Percentiles rank a stretch among this genome's conserved stretches.
These are phyloP conservation scores for Guaruba guarouba DNA, from an alignment of 2,113 vertebrate genomes.

Conservation along the genomic window DNA sequence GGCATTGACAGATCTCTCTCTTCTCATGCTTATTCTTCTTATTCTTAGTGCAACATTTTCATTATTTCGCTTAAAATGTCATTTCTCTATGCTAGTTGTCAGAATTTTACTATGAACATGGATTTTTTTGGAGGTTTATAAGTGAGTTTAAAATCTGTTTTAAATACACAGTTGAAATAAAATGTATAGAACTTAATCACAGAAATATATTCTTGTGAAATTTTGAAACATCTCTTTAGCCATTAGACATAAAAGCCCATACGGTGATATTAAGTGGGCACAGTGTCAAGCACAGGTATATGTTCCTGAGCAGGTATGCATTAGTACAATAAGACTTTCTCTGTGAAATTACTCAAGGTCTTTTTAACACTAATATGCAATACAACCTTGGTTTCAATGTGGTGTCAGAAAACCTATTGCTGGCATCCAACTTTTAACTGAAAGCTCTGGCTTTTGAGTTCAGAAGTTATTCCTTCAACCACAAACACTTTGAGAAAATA, in stretches of 20 bases:
- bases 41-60: background rate
- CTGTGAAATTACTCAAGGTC: background rate
- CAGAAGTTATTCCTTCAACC: background rate
- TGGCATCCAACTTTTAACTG: background rate
- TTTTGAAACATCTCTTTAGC: background rate
- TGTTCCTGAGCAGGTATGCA: background rate
- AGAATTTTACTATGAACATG: constrained; percentile 18
- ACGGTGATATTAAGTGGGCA: background rate
- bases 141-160: background rate
- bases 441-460: background rate
- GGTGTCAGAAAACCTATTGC: background rate
- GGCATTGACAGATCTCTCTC: background rate
- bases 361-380: background rate
- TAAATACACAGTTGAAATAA: background rate
- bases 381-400: background rate
- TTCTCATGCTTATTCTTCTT: background rate
- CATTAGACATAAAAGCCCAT: background rate
- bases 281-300: background rate
- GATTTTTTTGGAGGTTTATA: background rate
- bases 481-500: background rate
- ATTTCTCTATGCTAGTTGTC: constrained; percentile 16
- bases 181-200: background rate
- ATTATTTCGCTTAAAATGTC: constrained; percentile 12
- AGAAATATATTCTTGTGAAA: constrained; percentile 2
- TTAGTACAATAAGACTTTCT: background rate